Evolutionary conservation across 2,113 vertebrate genomes (phyloP), one percentile per base, ranked within the genome.

Genomic region (Brachyhypopomus occidentalis): DNA sequence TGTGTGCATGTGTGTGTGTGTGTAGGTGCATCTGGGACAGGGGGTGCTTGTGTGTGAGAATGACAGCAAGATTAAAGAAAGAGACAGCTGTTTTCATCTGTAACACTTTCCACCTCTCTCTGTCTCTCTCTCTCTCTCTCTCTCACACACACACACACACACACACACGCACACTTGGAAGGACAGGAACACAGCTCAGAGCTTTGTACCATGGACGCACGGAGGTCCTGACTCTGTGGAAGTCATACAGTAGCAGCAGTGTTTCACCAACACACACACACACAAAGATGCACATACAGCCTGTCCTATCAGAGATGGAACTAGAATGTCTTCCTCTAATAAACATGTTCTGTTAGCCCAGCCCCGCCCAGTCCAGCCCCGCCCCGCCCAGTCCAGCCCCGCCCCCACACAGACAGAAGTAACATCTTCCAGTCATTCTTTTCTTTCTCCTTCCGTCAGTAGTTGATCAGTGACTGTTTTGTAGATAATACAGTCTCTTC

Each of bases 31-130:
- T 64, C 62, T 71, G 74, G 58, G 75, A 27, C 64, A 6, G 27
- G 12, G 48, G 59, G 27, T 75, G 56, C 34, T 67, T 70, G 22
- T 69, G 55, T 78, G 58, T 41, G 45, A 78, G 79, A 78, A 19
- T 14, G 55, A 4, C 38, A 60, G 59, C 64, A 8, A 20, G 30
- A 69, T 11, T 62, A 38, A 56, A 66, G 38, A 75, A 81, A 76
- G 41, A 84, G 36, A 75, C 58, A 59, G 58, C 72, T 84, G 85
- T 75, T 75, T 70, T 38, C 48, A 34, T 71, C 83, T 77, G 48
- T 17, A 66, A 77, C 30, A 77, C 67, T 72, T 71, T 72, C 9
- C 64, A 20, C 23, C 20, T n/a, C 55, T 58, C n/a, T 67, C 2
- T 67, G 5, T 27, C 12, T 11, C 5, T 41, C 41, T 41, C 41